phyloP scores from a whole-genome alignment of 2,113 vertebrate genomes.

The Solenodon paradoxus region DNA sequence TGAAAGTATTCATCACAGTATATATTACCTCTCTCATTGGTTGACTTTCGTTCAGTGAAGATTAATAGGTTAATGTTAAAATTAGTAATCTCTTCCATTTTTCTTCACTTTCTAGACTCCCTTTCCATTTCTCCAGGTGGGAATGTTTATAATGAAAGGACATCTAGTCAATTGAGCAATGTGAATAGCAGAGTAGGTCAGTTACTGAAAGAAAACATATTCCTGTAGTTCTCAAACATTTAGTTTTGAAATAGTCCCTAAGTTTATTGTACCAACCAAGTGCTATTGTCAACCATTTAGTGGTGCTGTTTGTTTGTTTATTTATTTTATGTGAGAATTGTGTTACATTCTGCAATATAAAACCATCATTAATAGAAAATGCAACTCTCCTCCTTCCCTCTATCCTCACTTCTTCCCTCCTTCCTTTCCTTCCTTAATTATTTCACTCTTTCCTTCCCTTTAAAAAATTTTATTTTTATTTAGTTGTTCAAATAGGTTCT shows the following conservation, averaged over 20 bases:
- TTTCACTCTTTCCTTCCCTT: neutral
- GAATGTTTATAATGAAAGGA: conserved; percentile 56
- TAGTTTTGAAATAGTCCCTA: neutral
- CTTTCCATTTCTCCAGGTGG: conserved; percentile 53
- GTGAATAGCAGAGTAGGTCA: conserved; percentile 69
- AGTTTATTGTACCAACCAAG: neutral
- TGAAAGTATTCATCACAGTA: conserved; percentile 64
- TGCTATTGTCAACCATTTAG: neutral
- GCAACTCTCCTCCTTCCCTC: neutral
- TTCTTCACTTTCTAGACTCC: conserved; percentile 67
- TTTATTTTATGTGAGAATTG: neutral
- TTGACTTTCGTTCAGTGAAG: conserved; percentile 74
- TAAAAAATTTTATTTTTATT: neutral
- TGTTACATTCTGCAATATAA: neutral
- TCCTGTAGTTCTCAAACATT: neutral
- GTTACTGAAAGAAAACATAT: conserved; percentile 16
- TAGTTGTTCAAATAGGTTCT: too few relatives aligned
- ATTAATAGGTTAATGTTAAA: conserved; percentile 79
- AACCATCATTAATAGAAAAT: neutral
- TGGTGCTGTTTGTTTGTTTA: neutral
- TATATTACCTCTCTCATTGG: conserved; percentile 70
- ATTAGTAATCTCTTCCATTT: conserved; percentile 71
- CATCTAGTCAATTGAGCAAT: conserved; percentile 75
- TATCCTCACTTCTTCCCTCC: neutral
- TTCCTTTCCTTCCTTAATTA: neutral